phyloP scores from a whole-genome alignment of 2,113 vertebrate genomes.

The Pampusana beccarii region DNA sequence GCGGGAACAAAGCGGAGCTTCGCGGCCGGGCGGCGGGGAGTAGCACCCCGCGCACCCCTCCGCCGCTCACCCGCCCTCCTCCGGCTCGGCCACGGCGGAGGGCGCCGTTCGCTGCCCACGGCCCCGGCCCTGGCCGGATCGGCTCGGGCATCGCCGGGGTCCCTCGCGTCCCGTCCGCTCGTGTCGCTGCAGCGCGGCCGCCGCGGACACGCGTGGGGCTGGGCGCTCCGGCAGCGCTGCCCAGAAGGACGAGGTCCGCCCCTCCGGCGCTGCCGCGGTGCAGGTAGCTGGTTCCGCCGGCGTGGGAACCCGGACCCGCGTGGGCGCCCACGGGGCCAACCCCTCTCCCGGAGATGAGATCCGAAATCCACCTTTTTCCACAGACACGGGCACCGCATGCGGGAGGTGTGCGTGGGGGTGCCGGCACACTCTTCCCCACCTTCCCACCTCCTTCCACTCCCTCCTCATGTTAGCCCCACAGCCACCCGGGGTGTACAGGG shows the following conservation, averaged over 20 bases:
- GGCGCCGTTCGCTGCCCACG: background rate
- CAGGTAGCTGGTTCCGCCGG: background rate
- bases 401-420: constrained; percentile 11
- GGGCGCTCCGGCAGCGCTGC: background rate
- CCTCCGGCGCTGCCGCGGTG: background rate
- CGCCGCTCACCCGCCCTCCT: background rate
- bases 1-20: background rate
- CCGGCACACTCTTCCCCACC: background rate
- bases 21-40: background rate
- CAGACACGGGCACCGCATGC: constrained; percentile 39
- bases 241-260: background rate
- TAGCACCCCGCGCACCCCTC: background rate
- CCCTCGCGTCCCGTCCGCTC: background rate
- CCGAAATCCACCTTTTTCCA: constrained; percentile 72
- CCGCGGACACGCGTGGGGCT: background rate
- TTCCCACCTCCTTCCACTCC: background rate
- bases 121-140: no score
- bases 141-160: background rate
- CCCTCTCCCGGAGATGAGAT: background rate
- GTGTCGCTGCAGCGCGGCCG: background rate
- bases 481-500: background rate
- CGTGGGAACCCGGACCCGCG: background rate
- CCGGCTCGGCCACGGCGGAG: background rate
- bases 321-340: background rate
- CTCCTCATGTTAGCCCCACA: constrained; percentile 1